Percentiles rank a stretch among this genome's conserved stretches.
These are phyloP conservation scores for Pollimyrus isidori DNA, from an alignment of 2,113 vertebrate species.

Conservation along the genomic window DNA sequence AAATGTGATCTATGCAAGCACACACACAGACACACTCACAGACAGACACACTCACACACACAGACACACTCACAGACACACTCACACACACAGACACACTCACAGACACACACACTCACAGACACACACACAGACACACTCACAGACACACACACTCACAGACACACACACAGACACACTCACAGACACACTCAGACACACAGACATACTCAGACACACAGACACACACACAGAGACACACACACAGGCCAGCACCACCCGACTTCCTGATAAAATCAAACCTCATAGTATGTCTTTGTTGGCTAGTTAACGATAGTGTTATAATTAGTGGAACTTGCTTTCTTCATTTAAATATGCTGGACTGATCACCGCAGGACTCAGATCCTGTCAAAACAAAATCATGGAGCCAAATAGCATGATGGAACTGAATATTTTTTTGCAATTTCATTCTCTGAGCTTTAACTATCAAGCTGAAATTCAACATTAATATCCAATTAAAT, in stretches of 20 bases:
- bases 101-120: too few relatives aligned
- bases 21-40: too few relatives aligned
- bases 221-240: not conserved
- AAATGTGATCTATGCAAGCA: too few relatives aligned
- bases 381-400: not conserved
- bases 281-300: not conserved
- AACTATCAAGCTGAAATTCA: not conserved
- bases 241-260: conserved; percentile 14
- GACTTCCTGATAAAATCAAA: conserved; percentile 5
- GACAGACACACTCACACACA: too few relatives aligned
- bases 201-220: not conserved
- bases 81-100: too few relatives aligned
- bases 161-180: too few relatives aligned
- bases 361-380: not conserved
- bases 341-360: not conserved
- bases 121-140: too few relatives aligned
- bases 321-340: conserved; percentile 6
- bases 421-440: not conserved
- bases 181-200: not conserved
- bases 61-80: too few relatives aligned
- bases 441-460: not conserved
- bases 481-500: not conserved
- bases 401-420: not conserved
- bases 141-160: too few relatives aligned
- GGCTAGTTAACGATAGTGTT: not conserved